These are phyloP conservation scores for Hyles lineata DNA, from an alignment of 2,888 invertebrate species.

Conservation along the genomic window DNA sequence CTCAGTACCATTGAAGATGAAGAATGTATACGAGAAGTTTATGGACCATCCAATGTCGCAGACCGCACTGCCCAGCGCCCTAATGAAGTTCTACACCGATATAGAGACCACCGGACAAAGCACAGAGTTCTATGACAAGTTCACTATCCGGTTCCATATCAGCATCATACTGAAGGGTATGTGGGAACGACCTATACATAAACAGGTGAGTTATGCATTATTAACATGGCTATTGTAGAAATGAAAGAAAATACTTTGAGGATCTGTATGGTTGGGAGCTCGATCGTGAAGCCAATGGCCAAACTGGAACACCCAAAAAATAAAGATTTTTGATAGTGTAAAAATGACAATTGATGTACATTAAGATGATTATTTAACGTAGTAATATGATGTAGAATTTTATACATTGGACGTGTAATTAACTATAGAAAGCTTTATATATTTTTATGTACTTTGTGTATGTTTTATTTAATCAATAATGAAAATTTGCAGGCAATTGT, in stretches of 20 bases:
- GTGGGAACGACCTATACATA: slow-evolving; percentile 96
- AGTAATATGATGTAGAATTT: too few species aligned
- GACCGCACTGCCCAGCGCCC: slow-evolving; percentile 92
- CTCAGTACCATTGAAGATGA: slow-evolving; percentile 82
- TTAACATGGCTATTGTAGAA: not conserved
- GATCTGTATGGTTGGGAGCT: too few species aligned
- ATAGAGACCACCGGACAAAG: slow-evolving; percentile 99
- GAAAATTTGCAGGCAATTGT: slow-evolving; percentile 88
- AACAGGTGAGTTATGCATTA: slow-evolving; percentile 62
- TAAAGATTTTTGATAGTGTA: too few species aligned
- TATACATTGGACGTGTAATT: too few species aligned
- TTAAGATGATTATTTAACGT: too few species aligned
- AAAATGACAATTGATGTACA: too few species aligned
- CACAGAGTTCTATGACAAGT: slow-evolving; percentile 99
- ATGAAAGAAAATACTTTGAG: too few species aligned
- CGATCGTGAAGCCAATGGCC: too few species aligned
- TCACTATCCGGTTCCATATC: slow-evolving; percentile 99
- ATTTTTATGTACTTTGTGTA: too few species aligned
- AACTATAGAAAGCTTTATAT: too few species aligned
- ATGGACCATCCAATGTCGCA: slow-evolving; percentile 93
- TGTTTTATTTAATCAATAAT: slow-evolving; percentile 14
- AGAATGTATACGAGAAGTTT: slow-evolving; percentile 89
- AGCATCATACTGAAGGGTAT: slow-evolving; percentile 98
- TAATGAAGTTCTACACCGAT: slow-evolving; percentile 99
- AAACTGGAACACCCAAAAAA: too few species aligned